These are phyloP conservation scores for Anguilla japonica DNA, from an alignment of 2,113 vertebrate species.

Conservation along the genomic window DNA sequence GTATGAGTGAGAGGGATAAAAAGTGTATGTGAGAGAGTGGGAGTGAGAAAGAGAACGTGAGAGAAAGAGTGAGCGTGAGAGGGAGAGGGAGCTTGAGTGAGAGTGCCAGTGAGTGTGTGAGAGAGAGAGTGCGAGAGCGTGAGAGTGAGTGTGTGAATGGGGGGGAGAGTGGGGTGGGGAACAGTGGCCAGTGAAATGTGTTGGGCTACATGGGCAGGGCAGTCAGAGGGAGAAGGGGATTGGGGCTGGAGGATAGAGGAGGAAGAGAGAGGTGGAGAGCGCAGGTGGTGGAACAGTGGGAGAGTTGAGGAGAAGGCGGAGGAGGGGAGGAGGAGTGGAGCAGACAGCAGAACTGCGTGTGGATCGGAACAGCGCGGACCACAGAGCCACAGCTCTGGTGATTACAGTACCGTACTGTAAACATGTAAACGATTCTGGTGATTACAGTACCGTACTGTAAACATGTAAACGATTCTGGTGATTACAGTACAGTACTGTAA, in stretches of 20 bases:
- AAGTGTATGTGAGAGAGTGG: too few relatives aligned
- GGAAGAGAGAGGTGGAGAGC: neutral
- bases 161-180: constrained; percentile 17
- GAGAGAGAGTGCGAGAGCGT: too few relatives aligned
- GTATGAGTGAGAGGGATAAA: too few relatives aligned
- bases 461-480: too few relatives aligned
- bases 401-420: constrained; percentile 31
- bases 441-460: too few relatives aligned
- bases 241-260: constrained; percentile 20
- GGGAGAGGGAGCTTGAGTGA: too few relatives aligned
- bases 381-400: constrained; percentile 13
- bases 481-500: too few relatives aligned
- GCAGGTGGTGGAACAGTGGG: neutral
- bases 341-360: constrained; percentile 20
- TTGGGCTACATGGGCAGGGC: too few relatives aligned
- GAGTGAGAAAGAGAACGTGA: too few relatives aligned
- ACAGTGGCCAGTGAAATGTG: neutral
- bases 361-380: constrained; percentile 16
- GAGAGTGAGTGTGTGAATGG: neutral
- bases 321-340: constrained; percentile 21
- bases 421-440: too few relatives aligned
- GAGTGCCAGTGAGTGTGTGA: too few relatives aligned
- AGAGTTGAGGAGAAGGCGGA: constrained; percentile 25
- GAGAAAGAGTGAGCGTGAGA: too few relatives aligned
- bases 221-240: constrained; percentile 4